Conservation (phyloP, 1,140 invertebrate species). For the Zaprionus capensis region DNA sequence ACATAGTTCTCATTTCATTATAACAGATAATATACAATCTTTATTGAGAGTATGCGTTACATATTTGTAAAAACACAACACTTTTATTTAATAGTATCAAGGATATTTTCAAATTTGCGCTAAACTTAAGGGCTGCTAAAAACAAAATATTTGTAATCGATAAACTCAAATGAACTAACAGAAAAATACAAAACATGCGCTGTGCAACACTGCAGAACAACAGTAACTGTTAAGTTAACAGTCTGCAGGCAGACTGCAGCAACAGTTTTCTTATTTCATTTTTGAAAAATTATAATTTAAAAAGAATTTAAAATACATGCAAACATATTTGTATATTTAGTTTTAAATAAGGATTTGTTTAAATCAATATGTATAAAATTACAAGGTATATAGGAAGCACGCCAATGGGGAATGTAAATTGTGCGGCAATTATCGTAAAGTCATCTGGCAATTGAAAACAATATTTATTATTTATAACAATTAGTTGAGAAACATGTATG, state of each 20-base stretch:
- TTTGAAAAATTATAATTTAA: background rate
- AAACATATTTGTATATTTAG: constrained; percentile 11
- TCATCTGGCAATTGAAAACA: background rate
- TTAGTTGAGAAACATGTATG: constrained; percentile 8
- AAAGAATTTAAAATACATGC: background rate
- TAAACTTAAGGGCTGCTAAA: constrained; percentile 8
- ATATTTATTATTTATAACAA: constrained; percentile 29
- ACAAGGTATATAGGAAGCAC: constrained; percentile 1
- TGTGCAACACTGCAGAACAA: constrained; percentile 4
- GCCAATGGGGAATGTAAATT: constrained; percentile 8
- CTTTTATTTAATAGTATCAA: background rate
- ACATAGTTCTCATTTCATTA: background rate
- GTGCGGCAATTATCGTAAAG: background rate
- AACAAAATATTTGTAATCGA: constrained; percentile 17
- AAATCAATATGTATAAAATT: constrained; percentile 3
- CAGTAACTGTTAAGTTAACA: constrained; percentile 25
- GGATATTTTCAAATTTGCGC: constrained; percentile 13
- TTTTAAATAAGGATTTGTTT: background rate
- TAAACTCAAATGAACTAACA: constrained; percentile 25
- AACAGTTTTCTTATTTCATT: background rate
- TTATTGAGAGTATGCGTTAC: background rate
- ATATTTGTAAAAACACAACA: constrained; percentile 1
- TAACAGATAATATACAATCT: background rate
- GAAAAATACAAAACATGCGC: constrained; percentile 9
- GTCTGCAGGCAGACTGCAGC: background rate